Evolutionary conservation across 2,113 vertebrate species (phyloP).

Genomic region (Tenebrosternarchus preto): DNA sequence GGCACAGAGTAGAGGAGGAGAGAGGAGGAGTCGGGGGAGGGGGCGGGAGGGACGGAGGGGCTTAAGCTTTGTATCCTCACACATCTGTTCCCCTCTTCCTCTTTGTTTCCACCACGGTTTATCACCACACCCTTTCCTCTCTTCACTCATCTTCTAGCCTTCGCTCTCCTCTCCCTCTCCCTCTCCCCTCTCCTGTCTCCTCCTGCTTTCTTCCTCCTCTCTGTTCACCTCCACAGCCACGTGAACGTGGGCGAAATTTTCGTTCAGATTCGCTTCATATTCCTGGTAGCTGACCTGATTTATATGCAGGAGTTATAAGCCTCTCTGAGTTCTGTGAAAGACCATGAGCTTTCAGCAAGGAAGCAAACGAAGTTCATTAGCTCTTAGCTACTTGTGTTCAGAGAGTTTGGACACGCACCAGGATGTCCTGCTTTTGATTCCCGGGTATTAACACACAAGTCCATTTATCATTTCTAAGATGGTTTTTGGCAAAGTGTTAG

Average conservation of each 20-base stretch:
- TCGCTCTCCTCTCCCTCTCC: background rate
- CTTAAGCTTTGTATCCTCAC: conserved; percentile 32
- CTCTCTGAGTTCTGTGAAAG: no score
- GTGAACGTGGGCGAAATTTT: no score
- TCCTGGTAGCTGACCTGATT: background rate
- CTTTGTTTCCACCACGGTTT: background rate
- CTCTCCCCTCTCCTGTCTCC: background rate
- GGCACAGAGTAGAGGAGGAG: conserved; percentile 1
- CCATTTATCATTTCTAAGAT: no score
- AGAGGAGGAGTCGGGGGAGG: background rate
- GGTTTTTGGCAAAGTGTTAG: no score
- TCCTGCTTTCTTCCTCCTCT: background rate
- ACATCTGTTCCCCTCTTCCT: conserved; percentile 20
- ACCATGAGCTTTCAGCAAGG: no score
- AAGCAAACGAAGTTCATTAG: no score
- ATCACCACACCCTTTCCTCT: background rate
- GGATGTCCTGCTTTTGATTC: no score
- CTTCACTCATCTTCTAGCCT: background rate
- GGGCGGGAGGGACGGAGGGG: background rate
- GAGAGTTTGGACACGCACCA: no score
- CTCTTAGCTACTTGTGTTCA: no score
- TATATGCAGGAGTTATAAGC: background rate
- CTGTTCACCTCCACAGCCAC: no score
- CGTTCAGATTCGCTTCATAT: background rate
- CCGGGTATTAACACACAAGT: no score